A percentile compares a stretch with the other conserved stretches of the same genome.
phyloP scores from a whole-genome alignment of 1,140 invertebrate species.

The Harpegnathos saltator region DNA sequence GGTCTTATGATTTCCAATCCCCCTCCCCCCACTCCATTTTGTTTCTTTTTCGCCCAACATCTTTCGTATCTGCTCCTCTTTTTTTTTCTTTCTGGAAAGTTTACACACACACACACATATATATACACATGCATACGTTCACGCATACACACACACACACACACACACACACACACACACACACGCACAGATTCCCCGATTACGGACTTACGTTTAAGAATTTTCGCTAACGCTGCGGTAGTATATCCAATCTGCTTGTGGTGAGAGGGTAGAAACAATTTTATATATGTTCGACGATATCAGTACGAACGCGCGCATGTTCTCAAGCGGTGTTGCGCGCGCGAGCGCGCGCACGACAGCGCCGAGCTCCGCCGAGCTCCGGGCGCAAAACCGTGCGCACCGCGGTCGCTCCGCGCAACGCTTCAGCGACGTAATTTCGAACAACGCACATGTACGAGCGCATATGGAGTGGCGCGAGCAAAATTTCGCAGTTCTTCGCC shows the following conservation, averaged over 20 bases:
- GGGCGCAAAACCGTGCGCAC: constrained; percentile 2
- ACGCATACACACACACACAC: constrained; percentile 2
- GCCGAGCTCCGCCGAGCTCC: background rate
- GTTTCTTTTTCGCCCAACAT: background rate
- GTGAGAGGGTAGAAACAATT: constrained; percentile 84
- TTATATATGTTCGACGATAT: constrained; percentile 80
- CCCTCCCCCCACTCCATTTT: no score
- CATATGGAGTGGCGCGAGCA: constrained; percentile 69
- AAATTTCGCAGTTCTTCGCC: constrained; percentile 64
- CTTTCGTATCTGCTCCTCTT: constrained; percentile 20
- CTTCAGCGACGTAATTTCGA: constrained; percentile 61
- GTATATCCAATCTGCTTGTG: constrained; percentile 83
- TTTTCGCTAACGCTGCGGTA: constrained; percentile 79
- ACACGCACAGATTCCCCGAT: constrained; percentile 44
- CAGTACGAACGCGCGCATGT: constrained; percentile 72
- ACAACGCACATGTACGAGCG: constrained; percentile 55
- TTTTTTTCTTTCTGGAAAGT: constrained; percentile 63
- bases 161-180: constrained; percentile 18
- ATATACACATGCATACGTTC: no score
- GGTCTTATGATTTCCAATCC: constrained; percentile 37
- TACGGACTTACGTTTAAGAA: constrained; percentile 77
- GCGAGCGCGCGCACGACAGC: constrained; percentile 44
- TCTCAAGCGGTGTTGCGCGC: constrained; percentile 61
- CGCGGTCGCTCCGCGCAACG: constrained; percentile 63
- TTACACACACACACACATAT: background rate